phyloP scores from a whole-genome alignment of 2,113 vertebrate genomes.

The Tachysurus vachellii region DNA sequence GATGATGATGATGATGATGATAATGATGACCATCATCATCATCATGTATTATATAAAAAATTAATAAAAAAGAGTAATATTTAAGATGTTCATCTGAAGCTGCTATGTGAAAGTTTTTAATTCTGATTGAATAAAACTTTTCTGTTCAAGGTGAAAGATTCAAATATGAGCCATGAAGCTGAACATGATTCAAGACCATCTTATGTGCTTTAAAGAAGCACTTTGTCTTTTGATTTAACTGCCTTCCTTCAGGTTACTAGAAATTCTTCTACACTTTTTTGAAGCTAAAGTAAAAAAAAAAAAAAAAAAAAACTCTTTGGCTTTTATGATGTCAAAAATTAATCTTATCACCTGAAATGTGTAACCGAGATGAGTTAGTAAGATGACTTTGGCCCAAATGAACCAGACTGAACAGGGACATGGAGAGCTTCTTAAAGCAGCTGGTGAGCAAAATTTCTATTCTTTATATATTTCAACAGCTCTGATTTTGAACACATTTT shows the following conservation, averaged over 20 bases:
- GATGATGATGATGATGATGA: not conserved
- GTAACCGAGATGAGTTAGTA: slow-evolving; percentile 33
- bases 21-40: not conserved
- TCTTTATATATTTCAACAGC: not conserved
- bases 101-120: not conserved
- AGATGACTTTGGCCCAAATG: too few species aligned
- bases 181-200: too few species aligned
- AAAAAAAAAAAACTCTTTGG: not conserved
- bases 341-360: slow-evolving; percentile 39
- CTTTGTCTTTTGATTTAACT: too few species aligned
- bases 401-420: slow-evolving; percentile 36
- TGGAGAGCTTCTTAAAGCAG: slow-evolving; percentile 62
- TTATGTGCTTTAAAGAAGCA: not conserved
- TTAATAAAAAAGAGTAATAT: not conserved
- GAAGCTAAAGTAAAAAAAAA: too few species aligned
- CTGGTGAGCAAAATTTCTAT: slow-evolving; percentile 61
- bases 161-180: not conserved
- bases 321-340: slow-evolving; percentile 47
- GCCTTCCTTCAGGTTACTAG: too few species aligned
- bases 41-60: not conserved
- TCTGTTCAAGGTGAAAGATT: too few species aligned
- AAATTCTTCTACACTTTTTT: too few species aligned
- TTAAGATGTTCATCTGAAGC: not conserved
- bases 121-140: too few species aligned
- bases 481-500: too few species aligned